phyloP scores from a whole-genome alignment of 2,113 vertebrate species.

The Callipepla californica region DNA sequence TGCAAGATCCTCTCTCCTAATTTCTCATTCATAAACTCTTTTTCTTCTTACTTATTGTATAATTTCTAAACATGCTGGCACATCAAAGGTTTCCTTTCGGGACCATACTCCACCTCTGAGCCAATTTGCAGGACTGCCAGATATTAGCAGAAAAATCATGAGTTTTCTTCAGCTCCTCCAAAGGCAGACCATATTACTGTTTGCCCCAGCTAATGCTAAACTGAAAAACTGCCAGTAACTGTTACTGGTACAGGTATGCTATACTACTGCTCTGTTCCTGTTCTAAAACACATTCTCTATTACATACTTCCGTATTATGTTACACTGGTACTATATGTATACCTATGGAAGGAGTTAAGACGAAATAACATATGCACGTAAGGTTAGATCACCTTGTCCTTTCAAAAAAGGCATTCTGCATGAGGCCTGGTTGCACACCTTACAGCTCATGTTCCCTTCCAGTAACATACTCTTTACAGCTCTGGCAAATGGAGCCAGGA shows the following conservation, averaged over 20 bases:
- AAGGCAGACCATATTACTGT: not conserved
- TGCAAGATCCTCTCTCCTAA: not conserved
- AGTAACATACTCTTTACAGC: not conserved
- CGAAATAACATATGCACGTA: not conserved
- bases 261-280: not conserved
- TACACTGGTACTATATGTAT: not conserved
- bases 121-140: not conserved
- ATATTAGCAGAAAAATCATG: not conserved
- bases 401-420: not conserved
- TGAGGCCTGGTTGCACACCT: rapidly evolving
- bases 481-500: not conserved
- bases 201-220: not conserved
- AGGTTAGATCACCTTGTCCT: not conserved
- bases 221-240: not conserved
- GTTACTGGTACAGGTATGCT: not conserved
- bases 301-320: not conserved
- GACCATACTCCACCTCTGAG: not conserved
- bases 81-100: not conserved
- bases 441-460: rapidly evolving
- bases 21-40: not conserved
- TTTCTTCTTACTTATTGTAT: not conserved
- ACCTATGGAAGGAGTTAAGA: not conserved
- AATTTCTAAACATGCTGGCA: not conserved
- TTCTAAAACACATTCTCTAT: not conserved
- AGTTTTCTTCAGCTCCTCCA: not conserved